phyloP scores from a whole-genome alignment of 2,797 vertebrate genomes.

The Mus minutoides region DNA sequence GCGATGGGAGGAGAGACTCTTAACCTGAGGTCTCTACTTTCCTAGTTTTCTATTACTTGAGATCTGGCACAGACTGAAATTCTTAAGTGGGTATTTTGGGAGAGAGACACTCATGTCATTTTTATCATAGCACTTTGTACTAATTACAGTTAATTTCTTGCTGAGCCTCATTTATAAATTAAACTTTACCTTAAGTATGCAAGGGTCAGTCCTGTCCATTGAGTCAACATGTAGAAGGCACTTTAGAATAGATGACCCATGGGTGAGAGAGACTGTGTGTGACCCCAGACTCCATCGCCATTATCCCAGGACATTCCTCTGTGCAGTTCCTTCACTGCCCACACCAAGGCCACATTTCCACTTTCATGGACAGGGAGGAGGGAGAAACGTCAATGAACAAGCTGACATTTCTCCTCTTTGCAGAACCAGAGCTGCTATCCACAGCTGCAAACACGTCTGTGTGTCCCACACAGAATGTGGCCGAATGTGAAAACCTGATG shows the following conservation, averaged over 20 bases:
- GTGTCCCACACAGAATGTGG: constrained; percentile 49
- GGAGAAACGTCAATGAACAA: constrained; percentile 63
- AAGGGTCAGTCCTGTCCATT: background rate
- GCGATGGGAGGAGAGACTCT: background rate
- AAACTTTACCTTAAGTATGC: background rate
- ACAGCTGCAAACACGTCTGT: constrained; percentile 61
- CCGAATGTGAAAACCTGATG: constrained; percentile 61
- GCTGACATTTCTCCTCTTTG: constrained; percentile 26
- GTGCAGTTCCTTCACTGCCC: background rate
- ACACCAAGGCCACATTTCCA: background rate
- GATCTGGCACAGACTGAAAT: background rate
- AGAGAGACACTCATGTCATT: background rate
- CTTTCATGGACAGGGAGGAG: background rate
- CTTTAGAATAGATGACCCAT: background rate
- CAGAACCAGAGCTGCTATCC: constrained; percentile 43
- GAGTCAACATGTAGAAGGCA: background rate
- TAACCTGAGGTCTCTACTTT: background rate
- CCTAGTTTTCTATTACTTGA: background rate
- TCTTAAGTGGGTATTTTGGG: background rate
- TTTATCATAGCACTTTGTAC: background rate
- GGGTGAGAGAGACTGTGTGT: no score
- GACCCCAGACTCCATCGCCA: background rate
- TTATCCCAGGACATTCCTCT: background rate
- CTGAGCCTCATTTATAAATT: background rate
- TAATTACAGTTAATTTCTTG: background rate